Evolutionary conservation across 1,140 invertebrate genomes (phyloP).

Genomic region (Pachyrhynchus sulphureomaculatus): DNA sequence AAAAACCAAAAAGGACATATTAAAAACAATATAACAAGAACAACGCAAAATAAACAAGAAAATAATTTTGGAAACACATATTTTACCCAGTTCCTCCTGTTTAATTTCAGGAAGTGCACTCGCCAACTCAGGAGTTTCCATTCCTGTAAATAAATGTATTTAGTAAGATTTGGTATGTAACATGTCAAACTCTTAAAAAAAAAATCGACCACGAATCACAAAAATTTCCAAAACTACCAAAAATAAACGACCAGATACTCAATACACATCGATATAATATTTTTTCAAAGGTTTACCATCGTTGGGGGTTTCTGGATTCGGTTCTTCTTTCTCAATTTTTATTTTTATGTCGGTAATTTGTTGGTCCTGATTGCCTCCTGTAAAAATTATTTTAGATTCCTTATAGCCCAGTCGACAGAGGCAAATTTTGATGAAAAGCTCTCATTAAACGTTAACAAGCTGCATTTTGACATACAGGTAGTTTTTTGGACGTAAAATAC

Average conservation of each 20-base stretch:
- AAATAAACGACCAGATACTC: conserved; percentile 2
- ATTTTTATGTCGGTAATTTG: conserved; percentile 15
- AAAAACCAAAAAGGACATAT: too few relatives aligned
- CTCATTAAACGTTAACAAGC: too few relatives aligned
- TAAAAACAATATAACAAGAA: neutral
- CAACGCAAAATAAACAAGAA: neutral
- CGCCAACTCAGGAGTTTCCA: conserved; percentile 4
- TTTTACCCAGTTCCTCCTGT: conserved; percentile 14
- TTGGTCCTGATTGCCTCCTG: conserved; percentile 8
- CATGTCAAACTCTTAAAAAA: neutral
- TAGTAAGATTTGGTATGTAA: neutral
- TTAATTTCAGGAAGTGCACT: neutral
- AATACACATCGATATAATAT: conserved; percentile 3
- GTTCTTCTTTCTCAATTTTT: conserved; percentile 17
- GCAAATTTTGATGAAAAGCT: too few relatives aligned
- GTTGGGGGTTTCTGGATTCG: neutral
- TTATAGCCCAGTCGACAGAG: too few relatives aligned
- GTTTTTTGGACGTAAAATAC: too few relatives aligned
- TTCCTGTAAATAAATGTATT: conserved; percentile 12
- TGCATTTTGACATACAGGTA: too few relatives aligned
- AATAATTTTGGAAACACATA: neutral
- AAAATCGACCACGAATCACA: conserved; percentile 12
- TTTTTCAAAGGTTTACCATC: conserved; percentile 13
- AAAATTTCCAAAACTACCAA: neutral
- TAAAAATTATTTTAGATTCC: neutral